Evolutionary conservation across 30 jellyfish, hydroid and myxozoan species (phyloP).

Genomic region (Clytia hemisphaerica): DNA sequence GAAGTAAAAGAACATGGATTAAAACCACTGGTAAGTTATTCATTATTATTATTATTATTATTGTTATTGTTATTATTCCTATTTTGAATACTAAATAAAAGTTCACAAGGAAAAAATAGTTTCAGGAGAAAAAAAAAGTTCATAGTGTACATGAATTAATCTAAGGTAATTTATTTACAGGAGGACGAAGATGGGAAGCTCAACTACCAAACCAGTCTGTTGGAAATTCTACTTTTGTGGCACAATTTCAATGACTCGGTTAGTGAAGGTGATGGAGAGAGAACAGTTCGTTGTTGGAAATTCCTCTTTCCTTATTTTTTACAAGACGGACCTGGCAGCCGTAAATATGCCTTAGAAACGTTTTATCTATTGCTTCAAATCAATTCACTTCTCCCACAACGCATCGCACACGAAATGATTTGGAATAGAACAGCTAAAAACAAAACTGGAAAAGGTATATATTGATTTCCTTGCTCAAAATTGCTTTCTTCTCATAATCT

Average conservation of each 20-base stretch:
- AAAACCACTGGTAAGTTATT: no score
- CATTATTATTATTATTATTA: no score
- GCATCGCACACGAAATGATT: slow-evolving; percentile 3
- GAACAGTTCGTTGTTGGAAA: slow-evolving; percentile 15
- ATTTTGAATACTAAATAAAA: no score
- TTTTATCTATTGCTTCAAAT: slow-evolving; percentile 1
- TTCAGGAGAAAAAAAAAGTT: no score
- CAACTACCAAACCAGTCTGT: neutral
- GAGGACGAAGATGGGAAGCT: slow-evolving; percentile 4
- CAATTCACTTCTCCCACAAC: neutral
- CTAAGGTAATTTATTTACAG: no score
- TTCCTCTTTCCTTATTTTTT: neutral
- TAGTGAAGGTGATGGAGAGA: slow-evolving; percentile 24
- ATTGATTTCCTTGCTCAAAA: no score
- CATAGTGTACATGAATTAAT: no score
- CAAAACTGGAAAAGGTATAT: neutral
- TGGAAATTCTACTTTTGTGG: neutral
- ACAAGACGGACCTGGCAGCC: slow-evolving; percentile 13
- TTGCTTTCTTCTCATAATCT: neutral
- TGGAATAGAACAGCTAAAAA: slow-evolving; percentile 6
- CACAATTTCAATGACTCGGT: slow-evolving; percentile 2
- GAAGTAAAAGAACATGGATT: no score
- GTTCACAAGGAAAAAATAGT: no score
- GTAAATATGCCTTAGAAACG: slow-evolving; percentile 15
- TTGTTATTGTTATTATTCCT: no score